Conservation (phyloP, 2,888 invertebrate genomes). For the Odontomyia ornata region DNA sequence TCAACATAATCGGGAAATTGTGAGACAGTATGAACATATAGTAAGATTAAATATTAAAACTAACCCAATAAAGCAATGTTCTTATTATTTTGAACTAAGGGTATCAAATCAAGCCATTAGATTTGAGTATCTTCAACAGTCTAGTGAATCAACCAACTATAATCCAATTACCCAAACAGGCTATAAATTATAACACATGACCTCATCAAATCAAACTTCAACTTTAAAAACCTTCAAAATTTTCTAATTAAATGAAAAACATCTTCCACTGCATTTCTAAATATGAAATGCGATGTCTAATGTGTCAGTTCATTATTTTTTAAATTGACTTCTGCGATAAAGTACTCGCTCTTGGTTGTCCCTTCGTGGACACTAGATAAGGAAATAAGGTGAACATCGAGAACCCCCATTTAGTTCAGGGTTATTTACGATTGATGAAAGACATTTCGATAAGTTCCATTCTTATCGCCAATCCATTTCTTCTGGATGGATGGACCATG, state of each 20-base stretch:
- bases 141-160: no score
- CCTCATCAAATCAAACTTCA: no score
- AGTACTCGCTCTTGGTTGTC: background rate
- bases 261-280: no score
- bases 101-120: no score
- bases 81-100: no score
- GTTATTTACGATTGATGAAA: constrained; percentile 1
- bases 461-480: background rate
- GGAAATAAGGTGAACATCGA: background rate
- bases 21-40: no score
- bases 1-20: no score
- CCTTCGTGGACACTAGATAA: background rate
- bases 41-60: no score
- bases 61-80: no score
- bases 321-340: background rate
- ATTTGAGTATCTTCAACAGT: no score
- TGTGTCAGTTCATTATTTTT: constrained; percentile 6
- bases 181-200: no score
- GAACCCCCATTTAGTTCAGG: background rate
- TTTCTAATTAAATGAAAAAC: background rate
- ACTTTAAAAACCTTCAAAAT: background rate
- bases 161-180: no score
- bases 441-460: background rate
- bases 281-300: background rate
- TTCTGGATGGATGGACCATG: background rate